Base-by-base conservation (phyloP, 2,113 vertebrate species). In the Myotis davidii region DNA sequence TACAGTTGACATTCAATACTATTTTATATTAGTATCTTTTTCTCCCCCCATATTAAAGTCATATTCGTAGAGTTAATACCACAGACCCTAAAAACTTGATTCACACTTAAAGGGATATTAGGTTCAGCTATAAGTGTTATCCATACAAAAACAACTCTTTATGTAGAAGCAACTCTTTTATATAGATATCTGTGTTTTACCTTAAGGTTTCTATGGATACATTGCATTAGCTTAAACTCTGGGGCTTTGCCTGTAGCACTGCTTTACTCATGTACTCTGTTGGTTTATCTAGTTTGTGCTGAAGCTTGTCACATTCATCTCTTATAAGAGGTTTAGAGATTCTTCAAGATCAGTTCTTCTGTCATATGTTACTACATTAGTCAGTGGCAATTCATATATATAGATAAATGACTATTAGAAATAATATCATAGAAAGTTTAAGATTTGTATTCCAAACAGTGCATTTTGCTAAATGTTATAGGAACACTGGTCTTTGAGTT, bases 351-450 rank as follows among this genome's bases (percentile, higher is more conserved):
- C 70, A 97, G 92, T 95, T 73, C 59, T 88, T 94, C 67, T 96
- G 88, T 96, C 91, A 45, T 70, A 83, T 48, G 61, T 95, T 94
- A 91, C 69, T 95, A 65, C 54, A 74, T 97, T 96, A 97, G 92
- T 89, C 82, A 92, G 52, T 95, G 94, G 67, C 79, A 78, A 89
- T 91, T 91, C 89, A 85, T 86, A 77, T 59, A 52, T 13, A 90
- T 84, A 87, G 83, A 95, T 95, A 91, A 91, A 96, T 97, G 97
- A 93, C 59, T 64, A 17, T 70, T 91, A 95, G 94, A 91, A 96
- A 87, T 94, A 96, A 97, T 95, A 48, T 89, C 78, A 85, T 94
- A 94, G 90, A 95, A 96, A 91, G 65, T 93, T 95, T 86, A 73
- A 96, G 85, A 91, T 97, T 90, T 89, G 67, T 96, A 81, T 94